Evolutionary conservation across 1,140 invertebrate species (phyloP), one percentile per base, ranked within the genome.

Genomic region (Lepidurus arcticus): DNA sequence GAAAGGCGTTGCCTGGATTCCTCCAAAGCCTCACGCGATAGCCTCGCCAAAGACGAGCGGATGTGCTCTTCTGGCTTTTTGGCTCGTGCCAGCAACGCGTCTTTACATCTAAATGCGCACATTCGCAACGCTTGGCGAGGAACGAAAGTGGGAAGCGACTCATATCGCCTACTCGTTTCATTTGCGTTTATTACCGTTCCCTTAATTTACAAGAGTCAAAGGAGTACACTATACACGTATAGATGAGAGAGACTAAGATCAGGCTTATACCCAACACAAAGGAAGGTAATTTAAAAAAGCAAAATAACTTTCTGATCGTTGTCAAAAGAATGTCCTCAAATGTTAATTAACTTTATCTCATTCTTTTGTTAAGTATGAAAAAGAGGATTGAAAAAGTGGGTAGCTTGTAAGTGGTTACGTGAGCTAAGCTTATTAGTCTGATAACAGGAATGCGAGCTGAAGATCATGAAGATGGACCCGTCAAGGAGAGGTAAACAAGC

Each of bases 401-500:
- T 34, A 34, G 34, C 34, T 34, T 16, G 9, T 13, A 65, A 13
- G 53, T 21, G 21, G 9, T 11, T 65, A 7, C 21, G 13, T 16
- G 13, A 65, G 13, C 13, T 13, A 65, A n/a, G 16, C 8, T 1
- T 65, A 65, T 65, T 65, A 65, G 53, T 7, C 53, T 65, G 13
- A 65, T 21, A 7, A 21, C 7, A 65, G 53, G 53, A 65, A 65
- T 65, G 53, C 53, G 53, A 65, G 13, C 21, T 65, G 53, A 21
- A 16, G 53, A 65, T 16, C 16, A 65, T 65, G 53, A 65, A 65
- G 53, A 65, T 65, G 53, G 53, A 65, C 53, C 53, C 53, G 53
- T 65, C 53, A 65, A 65, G 53, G 53, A 21, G 53, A 65, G 53
- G 53, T 65, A 65, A 65, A 65, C 53, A 65, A 65, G 53, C 53